Evolutionary conservation across 2,797 vertebrate genomes (phyloP).

Genomic region (Cirrhinus mrigala): DNA sequence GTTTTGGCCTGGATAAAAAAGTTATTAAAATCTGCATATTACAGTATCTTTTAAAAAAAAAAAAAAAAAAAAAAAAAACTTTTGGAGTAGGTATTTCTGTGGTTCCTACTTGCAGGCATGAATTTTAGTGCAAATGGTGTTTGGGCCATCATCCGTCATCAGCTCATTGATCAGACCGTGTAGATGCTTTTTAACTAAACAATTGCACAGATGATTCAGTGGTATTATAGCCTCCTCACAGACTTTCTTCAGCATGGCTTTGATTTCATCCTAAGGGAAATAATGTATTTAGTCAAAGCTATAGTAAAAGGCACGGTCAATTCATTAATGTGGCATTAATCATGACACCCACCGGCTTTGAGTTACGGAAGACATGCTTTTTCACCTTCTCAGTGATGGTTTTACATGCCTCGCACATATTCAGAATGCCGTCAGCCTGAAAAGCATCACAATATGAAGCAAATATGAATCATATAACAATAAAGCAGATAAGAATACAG

Average conservation of each 20-base stretch:
- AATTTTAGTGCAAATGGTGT: conserved; percentile 9
- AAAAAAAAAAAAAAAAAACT: rapidly evolving
- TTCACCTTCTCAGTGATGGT: conserved; percentile 59
- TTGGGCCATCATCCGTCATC: conserved; percentile 61
- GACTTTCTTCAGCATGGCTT: neutral
- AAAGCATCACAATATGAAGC: neutral
- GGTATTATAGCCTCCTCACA: conserved; percentile 30
- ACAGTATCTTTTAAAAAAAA: no score
- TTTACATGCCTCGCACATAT: conserved; percentile 57
- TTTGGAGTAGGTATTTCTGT: neutral
- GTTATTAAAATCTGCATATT: neutral
- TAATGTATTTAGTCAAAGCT: neutral
- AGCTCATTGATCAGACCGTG: conserved; percentile 64
- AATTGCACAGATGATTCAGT: conserved; percentile 43
- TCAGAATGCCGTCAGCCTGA: neutral
- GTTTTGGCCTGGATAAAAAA: neutral
- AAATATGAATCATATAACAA: neutral
- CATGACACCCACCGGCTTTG: conserved; percentile 48
- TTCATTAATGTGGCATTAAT: neutral
- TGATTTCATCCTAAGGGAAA: conserved; percentile 45
- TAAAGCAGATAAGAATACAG: neutral
- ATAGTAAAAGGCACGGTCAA: neutral
- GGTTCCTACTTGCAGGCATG: conserved; percentile 19
- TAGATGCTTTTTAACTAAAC: conserved; percentile 51
- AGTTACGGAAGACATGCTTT: rapidly evolving